phyloP scores from a whole-genome alignment of 2,797 vertebrate species.

The Chloroceryle amazona region DNA sequence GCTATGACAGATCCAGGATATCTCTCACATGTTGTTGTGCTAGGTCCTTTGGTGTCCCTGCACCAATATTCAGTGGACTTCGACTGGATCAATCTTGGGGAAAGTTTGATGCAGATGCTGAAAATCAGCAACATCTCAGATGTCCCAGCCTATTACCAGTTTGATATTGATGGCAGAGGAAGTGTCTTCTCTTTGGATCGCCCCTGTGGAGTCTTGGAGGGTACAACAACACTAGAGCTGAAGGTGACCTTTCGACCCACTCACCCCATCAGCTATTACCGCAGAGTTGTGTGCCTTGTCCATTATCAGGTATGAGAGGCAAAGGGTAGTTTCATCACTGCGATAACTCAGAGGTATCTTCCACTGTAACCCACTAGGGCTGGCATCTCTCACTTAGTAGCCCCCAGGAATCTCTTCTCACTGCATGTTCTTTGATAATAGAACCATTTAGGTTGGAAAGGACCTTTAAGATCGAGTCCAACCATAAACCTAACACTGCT shows the following conservation, averaged over 20 bases:
- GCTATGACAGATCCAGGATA: neutral
- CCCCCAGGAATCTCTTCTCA: neutral
- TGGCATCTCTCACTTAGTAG: neutral
- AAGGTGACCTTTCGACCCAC: conserved; percentile 85
- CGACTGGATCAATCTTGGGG: conserved; percentile 82
- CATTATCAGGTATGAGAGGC: conserved; percentile 87
- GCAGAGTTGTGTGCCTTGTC: conserved; percentile 89
- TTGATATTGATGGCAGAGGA: conserved; percentile 87
- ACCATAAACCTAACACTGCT: neutral
- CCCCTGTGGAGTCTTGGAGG: conserved; percentile 82
- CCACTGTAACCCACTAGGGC: neutral
- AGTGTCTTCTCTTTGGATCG: conserved; percentile 89
- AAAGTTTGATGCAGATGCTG: conserved; percentile 63
- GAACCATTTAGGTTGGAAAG: neutral
- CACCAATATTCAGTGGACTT: conserved; percentile 85
- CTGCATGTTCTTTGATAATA: neutral
- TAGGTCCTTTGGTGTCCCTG: conserved; percentile 89
- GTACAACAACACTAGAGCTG: conserved; percentile 77
- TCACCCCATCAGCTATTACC: conserved; percentile 85
- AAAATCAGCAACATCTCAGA: conserved; percentile 86
- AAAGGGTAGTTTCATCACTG: neutral
- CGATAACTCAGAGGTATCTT: neutral
- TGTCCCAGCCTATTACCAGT: conserved; percentile 87
- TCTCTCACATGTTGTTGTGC: neutral
- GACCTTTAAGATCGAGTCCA: neutral